Evolutionary conservation across 2,888 invertebrate species (phyloP).

Genomic region (Pristionchus arcanus): DNA sequence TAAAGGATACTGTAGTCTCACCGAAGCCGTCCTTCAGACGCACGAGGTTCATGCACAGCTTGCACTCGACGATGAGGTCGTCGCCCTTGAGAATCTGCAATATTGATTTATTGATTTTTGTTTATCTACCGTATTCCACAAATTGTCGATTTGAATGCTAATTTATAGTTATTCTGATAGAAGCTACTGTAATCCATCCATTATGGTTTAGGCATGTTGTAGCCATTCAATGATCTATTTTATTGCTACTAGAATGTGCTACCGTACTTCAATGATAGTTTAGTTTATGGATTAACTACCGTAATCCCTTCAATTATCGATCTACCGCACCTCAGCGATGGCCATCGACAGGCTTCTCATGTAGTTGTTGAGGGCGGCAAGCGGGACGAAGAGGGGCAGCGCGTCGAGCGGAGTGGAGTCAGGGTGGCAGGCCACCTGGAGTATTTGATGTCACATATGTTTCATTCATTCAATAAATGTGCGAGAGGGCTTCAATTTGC

Average conservation of each 20-base stretch:
- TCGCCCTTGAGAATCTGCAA: constrained; percentile 50
- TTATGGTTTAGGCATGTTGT: too few relatives aligned
- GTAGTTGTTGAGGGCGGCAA: constrained; percentile 28
- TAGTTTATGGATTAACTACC: not conserved
- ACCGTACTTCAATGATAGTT: not conserved
- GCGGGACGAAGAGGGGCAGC: constrained; percentile 38
- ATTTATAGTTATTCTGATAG: too few relatives aligned
- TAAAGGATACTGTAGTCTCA: not conserved
- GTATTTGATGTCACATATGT: too few relatives aligned
- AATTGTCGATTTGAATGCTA: not conserved
- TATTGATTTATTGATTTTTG: not conserved
- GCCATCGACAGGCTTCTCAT: constrained; percentile 42
- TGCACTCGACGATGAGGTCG: constrained; percentile 44
- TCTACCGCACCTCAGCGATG: constrained; percentile 9
- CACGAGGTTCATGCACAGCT: constrained; percentile 32
- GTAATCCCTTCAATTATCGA: not conserved
- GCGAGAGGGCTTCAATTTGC: too few relatives aligned
- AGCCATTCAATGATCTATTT: too few relatives aligned
- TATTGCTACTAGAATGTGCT: too few relatives aligned
- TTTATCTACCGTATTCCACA: not conserved
- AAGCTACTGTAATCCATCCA: too few relatives aligned
- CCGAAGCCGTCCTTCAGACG: constrained; percentile 43
- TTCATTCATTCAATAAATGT: too few relatives aligned
- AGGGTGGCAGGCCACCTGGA: constrained; percentile 37
- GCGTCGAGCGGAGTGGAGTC: constrained; percentile 45